Base-by-base conservation (phyloP, 2,797 vertebrate species). In the Taenioides sp. region DNA sequence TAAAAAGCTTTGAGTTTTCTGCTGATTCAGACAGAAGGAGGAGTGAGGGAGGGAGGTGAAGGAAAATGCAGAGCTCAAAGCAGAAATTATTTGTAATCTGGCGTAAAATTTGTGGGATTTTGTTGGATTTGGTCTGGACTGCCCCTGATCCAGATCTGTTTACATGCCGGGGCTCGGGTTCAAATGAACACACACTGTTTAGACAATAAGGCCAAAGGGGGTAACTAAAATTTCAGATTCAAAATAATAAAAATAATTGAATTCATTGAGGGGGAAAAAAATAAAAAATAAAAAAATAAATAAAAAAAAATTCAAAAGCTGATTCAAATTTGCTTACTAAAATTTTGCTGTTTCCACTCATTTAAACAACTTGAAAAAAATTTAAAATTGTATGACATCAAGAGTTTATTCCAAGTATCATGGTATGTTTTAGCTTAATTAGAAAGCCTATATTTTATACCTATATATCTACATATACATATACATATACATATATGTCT, bases 91-190 rank as follows among this genome's bases (percentile, higher is more conserved):
- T 91, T 89, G 88, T 91, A 94, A 93, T 91, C 91, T 90, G 90
- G 92, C 91, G 63, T 95, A 92, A 94, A 94, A 94, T 93, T 92
- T 90, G 82, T 82, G 67, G 66, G 87, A 86, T 91, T 92, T 90
- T 89, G 85, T 77, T 77, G 89, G 86, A 88, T 90, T 90, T 81
- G 74, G 84, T 77, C 71, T 69, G 79, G 83, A 60, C 84, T 80
- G 74, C 80, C 74, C 77, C 81, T 75, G 76, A 76, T 81, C 70
- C 80, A 61, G 76, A 75, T 86, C 81, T 83, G 75, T 87, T 84
- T 83, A 85, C 77, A 74, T 67, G 75, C 60, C 70, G 82, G 70
- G 52, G 60, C 43, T 65, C 69, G 81, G 77, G 67, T 76, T 73
- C 64, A 62, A 69, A 4, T 7, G 12, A 43, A 68, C 63, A 40